phyloP scores from a whole-genome alignment of 1,140 invertebrate genomes.

The Myzus persicae region DNA sequence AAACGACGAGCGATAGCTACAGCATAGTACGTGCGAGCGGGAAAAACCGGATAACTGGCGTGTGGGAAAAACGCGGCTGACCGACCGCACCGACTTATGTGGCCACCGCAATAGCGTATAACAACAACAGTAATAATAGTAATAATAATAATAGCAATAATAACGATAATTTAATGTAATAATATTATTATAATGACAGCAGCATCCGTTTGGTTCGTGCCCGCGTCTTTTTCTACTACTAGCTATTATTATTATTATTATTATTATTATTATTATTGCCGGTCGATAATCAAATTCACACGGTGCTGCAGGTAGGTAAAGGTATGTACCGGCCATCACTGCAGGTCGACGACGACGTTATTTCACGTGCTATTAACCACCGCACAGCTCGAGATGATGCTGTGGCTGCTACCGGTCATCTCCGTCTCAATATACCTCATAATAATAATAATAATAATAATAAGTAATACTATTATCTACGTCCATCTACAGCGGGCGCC shows the following conservation, averaged over 20 bases:
- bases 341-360: not conserved
- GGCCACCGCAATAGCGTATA: not conserved
- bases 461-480: not conserved
- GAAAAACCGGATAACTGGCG: not conserved
- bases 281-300: constrained; percentile 40
- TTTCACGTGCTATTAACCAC: constrained; percentile 48
- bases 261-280: no score
- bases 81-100: not conserved
- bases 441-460: constrained; percentile 10
- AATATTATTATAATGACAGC: constrained; percentile 2
- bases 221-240: not conserved
- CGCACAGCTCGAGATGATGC: not conserved
- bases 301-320: not conserved
- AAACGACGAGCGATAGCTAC: not conserved
- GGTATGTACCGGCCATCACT: not conserved
- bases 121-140: not conserved
- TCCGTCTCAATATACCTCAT: not conserved
- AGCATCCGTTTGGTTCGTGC: constrained; percentile 39
- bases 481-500: not conserved
- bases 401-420: constrained; percentile 31
- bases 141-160: constrained; percentile 31
- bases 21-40: constrained; percentile 11
- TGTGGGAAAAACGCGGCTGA: constrained; percentile 31
- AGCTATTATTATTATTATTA: no score
- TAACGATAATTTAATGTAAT: constrained; percentile 31